phyloP scores from a whole-genome alignment of 2,797 vertebrate genomes.

The Coreius guichenoti region DNA sequence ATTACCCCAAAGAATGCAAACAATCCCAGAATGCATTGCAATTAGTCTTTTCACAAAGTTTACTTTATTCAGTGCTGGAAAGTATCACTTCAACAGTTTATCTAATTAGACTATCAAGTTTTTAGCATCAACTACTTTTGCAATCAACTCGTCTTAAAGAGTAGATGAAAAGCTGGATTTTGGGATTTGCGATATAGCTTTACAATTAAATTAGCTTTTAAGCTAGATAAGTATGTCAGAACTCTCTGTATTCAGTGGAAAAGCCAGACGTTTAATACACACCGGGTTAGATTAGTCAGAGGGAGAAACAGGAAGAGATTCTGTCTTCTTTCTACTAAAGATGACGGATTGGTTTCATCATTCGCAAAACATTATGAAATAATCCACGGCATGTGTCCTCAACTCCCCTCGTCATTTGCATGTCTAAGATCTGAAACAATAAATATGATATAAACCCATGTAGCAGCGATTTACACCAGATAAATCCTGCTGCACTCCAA shows the following conservation, averaged over 20 bases:
- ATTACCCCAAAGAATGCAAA: background rate
- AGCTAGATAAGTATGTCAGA: background rate
- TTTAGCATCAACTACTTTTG: background rate
- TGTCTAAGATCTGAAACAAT: constrained; percentile 55
- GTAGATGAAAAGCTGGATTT: background rate
- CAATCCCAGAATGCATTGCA: background rate
- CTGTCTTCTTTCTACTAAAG: constrained; percentile 41
- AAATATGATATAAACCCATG: constrained; percentile 60
- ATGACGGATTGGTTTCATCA: constrained; percentile 60
- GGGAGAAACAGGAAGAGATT: background rate
- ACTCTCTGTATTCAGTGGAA: background rate
- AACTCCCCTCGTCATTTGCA: constrained; percentile 61
- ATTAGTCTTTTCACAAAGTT: too few relatives aligned
- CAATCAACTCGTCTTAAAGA: background rate
- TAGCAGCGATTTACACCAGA: constrained; percentile 62
- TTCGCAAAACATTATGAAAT: constrained; percentile 42
- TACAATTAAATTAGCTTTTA: background rate
- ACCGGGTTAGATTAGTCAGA: constrained; percentile 17
- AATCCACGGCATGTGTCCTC: constrained; percentile 59
- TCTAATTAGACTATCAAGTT: background rate
- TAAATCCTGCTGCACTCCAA: constrained; percentile 48
- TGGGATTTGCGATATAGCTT: background rate
- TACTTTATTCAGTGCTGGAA: background rate
- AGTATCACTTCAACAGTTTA: background rate
- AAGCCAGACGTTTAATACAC: background rate